A percentile compares a stretch with the other conserved stretches of the same genome.
Evolutionary conservation across 2,797 vertebrate genomes (phyloP).

Genomic region (Enteromius viviparus): DNA sequence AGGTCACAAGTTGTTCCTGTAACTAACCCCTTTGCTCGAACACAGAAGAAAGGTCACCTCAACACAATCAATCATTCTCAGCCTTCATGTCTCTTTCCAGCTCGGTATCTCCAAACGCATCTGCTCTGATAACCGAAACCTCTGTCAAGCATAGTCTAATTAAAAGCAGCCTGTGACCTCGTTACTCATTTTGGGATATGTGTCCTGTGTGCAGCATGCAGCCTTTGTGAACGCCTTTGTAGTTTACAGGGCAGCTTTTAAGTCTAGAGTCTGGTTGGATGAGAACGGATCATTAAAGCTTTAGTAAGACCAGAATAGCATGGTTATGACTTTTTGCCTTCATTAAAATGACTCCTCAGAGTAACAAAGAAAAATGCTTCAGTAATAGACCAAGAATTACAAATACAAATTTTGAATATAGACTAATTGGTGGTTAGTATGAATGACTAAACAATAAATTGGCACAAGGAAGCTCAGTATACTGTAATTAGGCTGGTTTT

Average conservation of each 20-base stretch:
- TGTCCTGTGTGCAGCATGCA: conserved; percentile 29
- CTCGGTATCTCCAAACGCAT: conserved; percentile 6
- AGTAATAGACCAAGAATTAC: background rate
- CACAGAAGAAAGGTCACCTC: conserved; percentile 18
- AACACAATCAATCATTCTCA: conserved; percentile 43
- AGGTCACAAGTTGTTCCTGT: conserved; percentile 38
- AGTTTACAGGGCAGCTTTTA: conserved; percentile 47
- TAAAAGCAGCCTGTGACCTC: conserved; percentile 44
- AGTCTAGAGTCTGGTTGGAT: background rate
- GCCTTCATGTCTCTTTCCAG: conserved; percentile 18
- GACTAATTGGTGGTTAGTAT: background rate
- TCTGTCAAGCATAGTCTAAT: conserved; percentile 21
- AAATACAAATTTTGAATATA: background rate
- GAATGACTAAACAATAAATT: background rate
- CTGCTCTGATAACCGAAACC: conserved; percentile 26
- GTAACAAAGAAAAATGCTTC: background rate
- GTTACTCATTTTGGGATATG: conserved; percentile 8
- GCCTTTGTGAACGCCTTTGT: conserved; percentile 37
- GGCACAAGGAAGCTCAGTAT: background rate
- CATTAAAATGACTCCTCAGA: conserved; percentile 1
- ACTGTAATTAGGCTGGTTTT: background rate
- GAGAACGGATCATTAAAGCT: conserved; percentile 15
- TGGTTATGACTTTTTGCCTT: conserved; percentile 12
- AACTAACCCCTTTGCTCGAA: conserved; percentile 14
- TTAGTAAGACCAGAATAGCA: conserved; percentile 3